Evolutionary conservation across 2,113 vertebrate genomes (phyloP), one percentile per base, ranked within the genome.

Genomic region (Pangasianodon hypophthalmus): DNA sequence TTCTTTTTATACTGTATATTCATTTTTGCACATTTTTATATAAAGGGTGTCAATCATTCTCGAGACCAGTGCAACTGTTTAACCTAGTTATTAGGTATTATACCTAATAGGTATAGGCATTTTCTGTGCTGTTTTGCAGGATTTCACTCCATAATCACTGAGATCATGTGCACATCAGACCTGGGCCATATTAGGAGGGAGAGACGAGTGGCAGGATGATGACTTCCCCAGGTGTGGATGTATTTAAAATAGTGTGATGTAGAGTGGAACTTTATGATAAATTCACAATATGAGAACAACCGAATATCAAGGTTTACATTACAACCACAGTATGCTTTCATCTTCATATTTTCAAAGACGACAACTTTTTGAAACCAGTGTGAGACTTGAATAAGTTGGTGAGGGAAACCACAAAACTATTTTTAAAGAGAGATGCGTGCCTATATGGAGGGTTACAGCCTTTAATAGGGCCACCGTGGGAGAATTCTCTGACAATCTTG

Each of bases 101-200:
- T 44, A 46, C 19, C 41, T 24, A 44, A 75, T 75, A 46, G 2
- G 21, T 77, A 3, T 24, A 77, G 37, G 6, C 16, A 75, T 56
- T 87, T 21, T 58, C 9, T 73, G 48, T 26, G 41, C 50, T 90
- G 81, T 84, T 24, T 48, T 84, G 56, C 88, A 93, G 92, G 91
- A 84, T 77, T 77, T 69, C n/a, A 69, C n/a, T 21, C 8, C 41
- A 77, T 46, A 77, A 46, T 90, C 89, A 84, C 75, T 88, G 77
- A 50, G n/a, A 87, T 88, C 92, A 98, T 98, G 98, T 97, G 97
- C 52, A 97, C 97, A 85, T 97, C 97, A 0, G 97, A 98, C 92
- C 97, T 98, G 97, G 98, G 98, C 54, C 97, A 97, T 0, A 97
- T 98, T 98, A 95, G 97, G 98, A 0, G 97, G 97, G 87, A 97